Evolutionary conservation across 2,888 invertebrate species (phyloP).

Genomic region (Pachymerium ferrugineum): DNA sequence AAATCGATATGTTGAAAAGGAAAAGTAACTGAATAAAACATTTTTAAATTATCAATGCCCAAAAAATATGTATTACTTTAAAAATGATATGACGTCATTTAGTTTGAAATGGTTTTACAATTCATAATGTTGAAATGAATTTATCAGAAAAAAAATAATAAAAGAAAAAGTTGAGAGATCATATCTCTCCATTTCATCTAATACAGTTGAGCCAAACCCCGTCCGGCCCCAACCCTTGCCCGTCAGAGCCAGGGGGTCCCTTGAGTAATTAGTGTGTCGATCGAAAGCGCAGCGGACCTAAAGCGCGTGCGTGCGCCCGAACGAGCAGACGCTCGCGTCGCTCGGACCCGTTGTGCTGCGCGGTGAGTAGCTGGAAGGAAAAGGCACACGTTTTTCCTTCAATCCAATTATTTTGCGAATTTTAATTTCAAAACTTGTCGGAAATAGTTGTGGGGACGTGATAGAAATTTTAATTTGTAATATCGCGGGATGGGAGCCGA

Average conservation of each 20-base stretch:
- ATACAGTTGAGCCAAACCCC: background rate
- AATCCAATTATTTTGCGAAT: background rate
- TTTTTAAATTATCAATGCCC: too few species aligned
- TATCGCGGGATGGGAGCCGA: too few species aligned
- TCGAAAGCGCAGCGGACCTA: background rate
- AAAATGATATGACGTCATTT: too few species aligned
- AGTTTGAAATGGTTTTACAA: too few species aligned
- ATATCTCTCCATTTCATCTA: background rate
- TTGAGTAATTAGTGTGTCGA: slow-evolving; percentile 11
- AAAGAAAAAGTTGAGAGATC: background rate
- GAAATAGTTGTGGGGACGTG: too few species aligned
- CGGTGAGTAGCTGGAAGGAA: slow-evolving; percentile 3
- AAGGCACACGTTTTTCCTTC: background rate
- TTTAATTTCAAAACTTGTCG: background rate
- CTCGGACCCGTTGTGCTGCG: background rate
- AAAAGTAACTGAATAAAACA: too few species aligned
- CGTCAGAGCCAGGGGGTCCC: background rate
- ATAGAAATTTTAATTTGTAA: too few species aligned
- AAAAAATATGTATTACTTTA: too few species aligned
- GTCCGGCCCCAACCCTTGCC: background rate
- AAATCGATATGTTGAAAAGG: too few species aligned
- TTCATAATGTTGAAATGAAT: too few species aligned
- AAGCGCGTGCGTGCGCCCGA: background rate
- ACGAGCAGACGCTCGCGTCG: slow-evolving; percentile 15
- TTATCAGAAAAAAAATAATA: too few species aligned